Percentiles rank a stretch among this genome's conserved stretches.
phyloP scores from a whole-genome alignment of 2,113 vertebrate species.

The Balaeniceps rex region DNA sequence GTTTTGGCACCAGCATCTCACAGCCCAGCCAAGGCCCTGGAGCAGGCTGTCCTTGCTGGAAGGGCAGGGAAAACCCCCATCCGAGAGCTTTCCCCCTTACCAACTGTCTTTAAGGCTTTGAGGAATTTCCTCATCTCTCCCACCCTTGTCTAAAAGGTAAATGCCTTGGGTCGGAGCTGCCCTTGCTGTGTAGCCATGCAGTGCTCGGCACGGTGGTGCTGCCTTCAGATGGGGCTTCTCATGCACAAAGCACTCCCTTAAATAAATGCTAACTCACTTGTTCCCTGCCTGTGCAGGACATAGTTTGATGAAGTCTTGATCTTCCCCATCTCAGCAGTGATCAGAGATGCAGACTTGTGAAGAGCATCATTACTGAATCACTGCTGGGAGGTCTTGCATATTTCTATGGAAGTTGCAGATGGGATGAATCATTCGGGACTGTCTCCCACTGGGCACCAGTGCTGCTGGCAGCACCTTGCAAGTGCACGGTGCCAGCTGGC shows the following conservation, averaged over 20 bases:
- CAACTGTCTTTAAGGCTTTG: not conserved
- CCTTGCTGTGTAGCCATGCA: not conserved
- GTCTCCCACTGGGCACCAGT: not conserved
- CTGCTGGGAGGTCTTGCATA: not conserved
- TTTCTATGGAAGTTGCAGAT: not conserved
- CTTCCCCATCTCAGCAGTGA: not conserved
- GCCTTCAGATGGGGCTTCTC: not conserved
- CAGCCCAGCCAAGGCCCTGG: not conserved
- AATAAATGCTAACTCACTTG: not conserved
- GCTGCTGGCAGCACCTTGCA: not conserved
- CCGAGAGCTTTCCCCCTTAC: not conserved
- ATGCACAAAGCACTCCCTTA: not conserved
- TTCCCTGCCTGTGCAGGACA: not conserved
- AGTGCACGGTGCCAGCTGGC: not conserved
- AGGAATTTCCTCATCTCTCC: not conserved
- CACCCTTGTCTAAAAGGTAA: no score
- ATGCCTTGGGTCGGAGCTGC: not conserved
- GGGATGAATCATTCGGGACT: not conserved
- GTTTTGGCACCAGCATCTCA: not conserved
- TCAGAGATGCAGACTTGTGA: not conserved
- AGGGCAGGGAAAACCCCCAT: not conserved
- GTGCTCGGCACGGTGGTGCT: rapidly evolving
- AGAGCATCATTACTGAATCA: not conserved
- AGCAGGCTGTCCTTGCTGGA: not conserved
- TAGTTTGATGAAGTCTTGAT: no score